Evolutionary conservation across 1,140 invertebrate species (phyloP), one percentile per base, ranked within the genome.

Genomic region (Akabosia matsudoensis): DNA sequence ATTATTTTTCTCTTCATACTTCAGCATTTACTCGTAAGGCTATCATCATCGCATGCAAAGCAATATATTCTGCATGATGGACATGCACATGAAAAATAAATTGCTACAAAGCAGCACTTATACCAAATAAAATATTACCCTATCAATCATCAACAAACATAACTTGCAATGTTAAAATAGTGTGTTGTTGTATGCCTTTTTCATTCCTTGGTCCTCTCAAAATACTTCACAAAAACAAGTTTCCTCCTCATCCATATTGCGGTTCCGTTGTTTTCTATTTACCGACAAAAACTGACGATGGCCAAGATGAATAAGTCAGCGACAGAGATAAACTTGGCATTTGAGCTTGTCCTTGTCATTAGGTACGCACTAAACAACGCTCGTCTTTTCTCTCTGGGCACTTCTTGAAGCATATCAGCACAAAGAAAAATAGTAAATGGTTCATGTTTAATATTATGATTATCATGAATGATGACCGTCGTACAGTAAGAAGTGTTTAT

Each of bases 111-210:
- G 28, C 54, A 67, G n/a, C 61, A 67, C 61, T 67, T 67, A 30
- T 4, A 56, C n/a, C 28, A 67, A 30, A 31, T 67, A 67, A 61
- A 67, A 67, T 67, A 67, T 67, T 28, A 30, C 24, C 26, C 61
- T n/a, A 67, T 67, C 31, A 67, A 67, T 67, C 61, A 67, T 67
- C 30, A 31, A n/a, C 30, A 67, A 67, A 67, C 61, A 67, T 67
- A 67, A 67, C 61, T n/a, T 67, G 61, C 31, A 30, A 67, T 67
- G 61, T 67, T 30, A 31, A 14, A 67, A 67, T 45, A 67, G 14
- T 28, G 30, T 30, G 22, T n/a, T 10, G 24, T 67, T 3, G 30
- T 45, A 31, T 30, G n/a, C 31, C 14, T 4, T 61, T 61, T n/a
- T n/a, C n/a, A n/a, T n/a, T 61, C 24, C 24, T 28, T 31, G 61